Conservation (phyloP, 2,113 vertebrate genomes). For the Campylomormyrus numenius region DNA sequence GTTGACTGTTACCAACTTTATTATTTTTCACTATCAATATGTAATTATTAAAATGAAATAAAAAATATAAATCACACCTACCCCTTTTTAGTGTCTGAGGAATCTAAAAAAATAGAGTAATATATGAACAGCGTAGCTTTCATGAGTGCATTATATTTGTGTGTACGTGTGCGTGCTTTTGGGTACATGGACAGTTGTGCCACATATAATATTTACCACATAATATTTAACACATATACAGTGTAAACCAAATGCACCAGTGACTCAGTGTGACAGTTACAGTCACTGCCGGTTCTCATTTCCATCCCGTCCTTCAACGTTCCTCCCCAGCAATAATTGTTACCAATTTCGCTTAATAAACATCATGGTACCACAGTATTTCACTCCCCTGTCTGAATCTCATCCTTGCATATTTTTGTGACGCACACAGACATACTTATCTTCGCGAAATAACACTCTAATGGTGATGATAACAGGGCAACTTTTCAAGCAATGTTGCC, state of each 20-base stretch:
- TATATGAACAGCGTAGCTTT: neutral
- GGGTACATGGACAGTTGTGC: neutral
- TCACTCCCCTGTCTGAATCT: neutral
- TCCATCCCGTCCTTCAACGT: neutral
- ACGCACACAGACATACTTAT: neutral
- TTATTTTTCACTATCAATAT: neutral
- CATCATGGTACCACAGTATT: neutral
- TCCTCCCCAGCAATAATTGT: neutral
- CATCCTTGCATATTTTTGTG: neutral
- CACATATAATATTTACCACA: neutral
- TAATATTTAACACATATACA: neutral
- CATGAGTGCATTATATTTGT: neutral
- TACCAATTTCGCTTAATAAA: neutral
- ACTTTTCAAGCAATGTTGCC: neutral
- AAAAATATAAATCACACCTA: slow-evolving; percentile 31
- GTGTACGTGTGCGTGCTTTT: neutral
- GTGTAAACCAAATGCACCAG: neutral
- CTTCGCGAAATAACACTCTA: neutral
- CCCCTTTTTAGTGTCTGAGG: slow-evolving; percentile 27
- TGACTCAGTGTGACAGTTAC: neutral
- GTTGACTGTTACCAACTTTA: neutral
- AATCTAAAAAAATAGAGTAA: slow-evolving; percentile 18
- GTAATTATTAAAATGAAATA: neutral
- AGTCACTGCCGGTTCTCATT: neutral
- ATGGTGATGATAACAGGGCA: neutral